Base-by-base conservation (phyloP, 2,113 vertebrate species). In the Hypomesus transpacificus region DNA sequence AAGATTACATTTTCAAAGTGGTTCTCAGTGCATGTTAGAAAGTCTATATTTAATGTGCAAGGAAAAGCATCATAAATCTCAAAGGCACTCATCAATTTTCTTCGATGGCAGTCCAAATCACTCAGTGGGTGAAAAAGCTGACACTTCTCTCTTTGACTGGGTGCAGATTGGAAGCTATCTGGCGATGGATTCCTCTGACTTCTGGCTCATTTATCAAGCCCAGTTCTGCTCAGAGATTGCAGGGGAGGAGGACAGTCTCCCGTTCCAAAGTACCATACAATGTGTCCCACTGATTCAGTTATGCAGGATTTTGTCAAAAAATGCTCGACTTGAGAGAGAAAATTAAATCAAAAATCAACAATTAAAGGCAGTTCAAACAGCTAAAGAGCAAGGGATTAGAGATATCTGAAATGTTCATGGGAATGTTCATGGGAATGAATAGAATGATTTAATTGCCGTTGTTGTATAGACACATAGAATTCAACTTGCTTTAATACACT, bases 31-130 rank as follows among this genome's bases (percentile, higher is more conserved):
- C 77, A 79, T 64, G 81, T 85, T 85, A 77, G 76, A 89, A 89
- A 88, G 87, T 86, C 85, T 88, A 82, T 89, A 86, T 90, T 88
- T 90, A 86, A 89, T 85, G 83, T 80, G 80, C 67, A 66, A 75
- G 75, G 74, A 60, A 78, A 86, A 81, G 83, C 75, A 73, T 83
- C 83, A 85, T 88, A 86, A 85, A 89, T 91, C 88, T 89, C 70
- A 66, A 73, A 85, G 80, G 79, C 81, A 59, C 83, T 89, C 88
- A 88, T 91, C 89, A 85, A 75, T 91, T 90, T 82, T 81, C 80
- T 78, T 73, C 72, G 39, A 74, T 82, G 86, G 87, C 90, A 87
- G 87, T 77, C 73, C 69, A 79, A 87, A 90, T 89, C 87, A 81
- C 67, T 89, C 84, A 81, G 72, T 17, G 77, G 69, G 82, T 84